Conservation (phyloP, 2,888 invertebrate species). For the Lithophane leautieri region DNA sequence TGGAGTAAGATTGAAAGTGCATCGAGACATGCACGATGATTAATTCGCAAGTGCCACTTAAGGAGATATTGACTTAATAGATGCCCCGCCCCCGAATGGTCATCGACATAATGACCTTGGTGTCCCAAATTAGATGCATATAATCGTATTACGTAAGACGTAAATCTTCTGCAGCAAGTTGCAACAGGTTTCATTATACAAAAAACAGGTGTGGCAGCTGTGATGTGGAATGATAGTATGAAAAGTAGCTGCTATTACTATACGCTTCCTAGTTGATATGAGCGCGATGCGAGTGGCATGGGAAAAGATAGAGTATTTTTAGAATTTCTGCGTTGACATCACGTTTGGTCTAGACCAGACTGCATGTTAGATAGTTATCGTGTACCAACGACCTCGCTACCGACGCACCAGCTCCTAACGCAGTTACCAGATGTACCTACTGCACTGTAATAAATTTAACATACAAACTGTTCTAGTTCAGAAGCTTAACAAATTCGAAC, state of each 20-base stretch:
- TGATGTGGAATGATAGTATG: conserved; percentile 74
- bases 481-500: conserved; percentile 13
- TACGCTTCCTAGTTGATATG: conserved; percentile 49
- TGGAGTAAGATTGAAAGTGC: conserved; percentile 87
- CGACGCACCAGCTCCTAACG: conserved; percentile 65
- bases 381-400: conserved; percentile 72
- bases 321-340: conserved; percentile 68
- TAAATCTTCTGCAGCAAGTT: conserved; percentile 81
- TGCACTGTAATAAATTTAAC: conserved; percentile 62
- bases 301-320: conserved; percentile 68
- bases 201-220: conserved; percentile 76
- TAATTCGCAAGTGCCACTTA: conserved; percentile 85
- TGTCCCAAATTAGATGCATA: conserved; percentile 81
- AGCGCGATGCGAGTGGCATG: conserved; percentile 68
- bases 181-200: conserved; percentile 82
- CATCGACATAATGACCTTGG: conserved; percentile 80
- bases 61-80: conserved; percentile 82
- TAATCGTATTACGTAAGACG: conserved; percentile 79
- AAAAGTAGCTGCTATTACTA: conserved; percentile 44
- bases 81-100: conserved; percentile 80
- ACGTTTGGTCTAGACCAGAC: conserved; percentile 71
- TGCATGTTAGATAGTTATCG: conserved; percentile 72
- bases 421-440: conserved; percentile 67
- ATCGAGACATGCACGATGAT: conserved; percentile 82
- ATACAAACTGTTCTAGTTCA: conserved; percentile 20